These are phyloP conservation scores for Phocoena sinus DNA, from an alignment of 2,113 vertebrate genomes.

Conservation along the genomic window DNA sequence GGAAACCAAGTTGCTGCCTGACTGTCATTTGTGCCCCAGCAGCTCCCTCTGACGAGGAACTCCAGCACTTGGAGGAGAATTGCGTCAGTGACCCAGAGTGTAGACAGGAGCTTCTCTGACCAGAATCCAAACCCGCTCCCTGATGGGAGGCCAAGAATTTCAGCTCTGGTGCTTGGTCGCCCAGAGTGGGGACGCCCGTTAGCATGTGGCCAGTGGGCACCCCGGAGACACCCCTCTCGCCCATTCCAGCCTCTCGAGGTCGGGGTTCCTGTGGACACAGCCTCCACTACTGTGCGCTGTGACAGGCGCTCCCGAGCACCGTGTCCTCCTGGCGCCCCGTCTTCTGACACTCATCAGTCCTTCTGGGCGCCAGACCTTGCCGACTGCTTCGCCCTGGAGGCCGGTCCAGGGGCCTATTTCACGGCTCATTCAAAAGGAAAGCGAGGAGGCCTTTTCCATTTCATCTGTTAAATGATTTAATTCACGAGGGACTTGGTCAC, in stretches of 20 bases:
- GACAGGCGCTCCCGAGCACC: background rate
- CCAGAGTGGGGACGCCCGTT: background rate
- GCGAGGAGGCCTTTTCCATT: slow-evolving; percentile 69
- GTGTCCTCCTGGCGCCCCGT: background rate
- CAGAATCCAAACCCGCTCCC: background rate
- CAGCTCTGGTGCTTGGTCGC: fast-evolving
- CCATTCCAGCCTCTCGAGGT: background rate
- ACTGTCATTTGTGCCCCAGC: background rate
- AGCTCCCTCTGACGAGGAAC: background rate
- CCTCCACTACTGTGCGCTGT: background rate
- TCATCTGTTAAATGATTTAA: slow-evolving; percentile 71
- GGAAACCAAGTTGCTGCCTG: background rate
- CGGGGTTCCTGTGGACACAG: background rate
- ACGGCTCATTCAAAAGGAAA: slow-evolving; percentile 76
- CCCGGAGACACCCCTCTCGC: fast-evolving
- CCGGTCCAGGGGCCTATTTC: slow-evolving; percentile 74
- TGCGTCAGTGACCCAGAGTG: background rate
- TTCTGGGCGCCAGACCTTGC: slow-evolving; percentile 44
- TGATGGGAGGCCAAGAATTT: background rate
- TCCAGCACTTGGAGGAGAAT: background rate
- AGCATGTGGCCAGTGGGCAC: background rate
- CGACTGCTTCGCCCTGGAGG: slow-evolving; percentile 64
- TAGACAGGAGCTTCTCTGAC: background rate
- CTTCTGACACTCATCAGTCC: slow-evolving; percentile 26
- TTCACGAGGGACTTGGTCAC: slow-evolving; percentile 67